A percentile compares a stretch with the other conserved stretches of the same genome.
These are phyloP conservation scores for Cydia splendana DNA, from an alignment of 1,140 invertebrate genomes.

Conservation along the genomic window DNA sequence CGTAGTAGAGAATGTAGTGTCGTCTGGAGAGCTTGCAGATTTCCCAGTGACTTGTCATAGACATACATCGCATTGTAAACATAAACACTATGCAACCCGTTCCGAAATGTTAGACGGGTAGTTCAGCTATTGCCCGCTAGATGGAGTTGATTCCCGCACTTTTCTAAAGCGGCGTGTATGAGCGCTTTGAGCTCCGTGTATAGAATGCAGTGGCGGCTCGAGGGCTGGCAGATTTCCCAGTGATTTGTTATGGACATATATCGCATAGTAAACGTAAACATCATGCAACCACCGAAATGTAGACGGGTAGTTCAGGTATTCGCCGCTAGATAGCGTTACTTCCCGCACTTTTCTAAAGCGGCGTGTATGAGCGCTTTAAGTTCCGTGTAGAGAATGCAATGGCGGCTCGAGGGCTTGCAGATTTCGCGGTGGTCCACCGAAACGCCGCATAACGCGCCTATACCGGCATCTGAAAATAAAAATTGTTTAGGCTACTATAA, in stretches of 20 bases:
- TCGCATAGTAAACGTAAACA: too few relatives aligned
- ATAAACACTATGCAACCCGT: too few relatives aligned
- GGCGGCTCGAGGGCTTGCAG: conserved; percentile 84
- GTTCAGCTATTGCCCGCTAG: neutral
- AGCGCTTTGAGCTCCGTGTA: conserved; percentile 83
- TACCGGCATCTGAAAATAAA: conserved; percentile 81
- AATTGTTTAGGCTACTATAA: too few relatives aligned
- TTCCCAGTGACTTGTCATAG: too few relatives aligned
- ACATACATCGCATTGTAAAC: too few relatives aligned
- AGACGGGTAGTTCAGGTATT: neutral
- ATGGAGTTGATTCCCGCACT: conserved; percentile 32
- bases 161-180: conserved; percentile 50
- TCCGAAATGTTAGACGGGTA: too few relatives aligned
- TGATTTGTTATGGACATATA: conserved; percentile 68
- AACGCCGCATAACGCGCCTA: conserved; percentile 83
- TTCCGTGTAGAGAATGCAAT: conserved; percentile 84
- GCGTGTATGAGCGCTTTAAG: conserved; percentile 76
- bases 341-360: conserved; percentile 43
- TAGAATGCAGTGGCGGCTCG: conserved; percentile 82
- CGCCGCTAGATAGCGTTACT: neutral
- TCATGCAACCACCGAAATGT: too few relatives aligned
- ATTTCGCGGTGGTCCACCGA: conserved; percentile 86
- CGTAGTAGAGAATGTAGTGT: too few relatives aligned
- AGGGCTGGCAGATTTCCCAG: conserved; percentile 86
- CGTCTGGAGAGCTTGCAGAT: too few relatives aligned